phyloP scores from a whole-genome alignment of 2,797 vertebrate genomes.

The Siniperca obscura region DNA sequence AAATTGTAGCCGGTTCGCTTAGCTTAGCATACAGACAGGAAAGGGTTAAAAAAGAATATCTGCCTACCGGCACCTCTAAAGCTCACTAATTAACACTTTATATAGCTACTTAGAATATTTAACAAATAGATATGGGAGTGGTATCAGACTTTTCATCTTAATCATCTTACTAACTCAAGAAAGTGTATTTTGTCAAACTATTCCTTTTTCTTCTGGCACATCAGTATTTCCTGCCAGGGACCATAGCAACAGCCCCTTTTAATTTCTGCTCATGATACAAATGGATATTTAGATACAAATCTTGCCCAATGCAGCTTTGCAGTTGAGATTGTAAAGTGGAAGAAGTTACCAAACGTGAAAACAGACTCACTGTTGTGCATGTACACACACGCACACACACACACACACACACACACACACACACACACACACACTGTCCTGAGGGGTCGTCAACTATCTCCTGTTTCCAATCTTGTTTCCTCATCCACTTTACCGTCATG shows the following conservation, averaged over 20 bases:
- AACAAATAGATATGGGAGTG: background rate
- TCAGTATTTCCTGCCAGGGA: background rate
- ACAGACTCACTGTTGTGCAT: background rate
- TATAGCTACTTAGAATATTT: background rate
- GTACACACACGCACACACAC: background rate
- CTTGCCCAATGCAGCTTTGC: background rate
- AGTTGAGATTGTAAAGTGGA: background rate
- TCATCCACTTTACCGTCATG: slow-evolving; percentile 49
- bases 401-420: slow-evolving; percentile 4
- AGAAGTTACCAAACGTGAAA: slow-evolving; percentile 7
- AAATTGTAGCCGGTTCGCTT: too few species aligned
- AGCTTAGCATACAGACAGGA: background rate
- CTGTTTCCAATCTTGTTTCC: slow-evolving; percentile 58
- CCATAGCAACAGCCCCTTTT: background rate
- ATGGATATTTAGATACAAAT: background rate
- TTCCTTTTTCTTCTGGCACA: background rate
- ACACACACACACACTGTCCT: slow-evolving; percentile 30
- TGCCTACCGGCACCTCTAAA: background rate
- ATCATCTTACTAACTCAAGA: background rate
- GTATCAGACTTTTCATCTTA: background rate
- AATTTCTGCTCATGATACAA: background rate
- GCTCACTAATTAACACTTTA: background rate
- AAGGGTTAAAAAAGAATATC: too few species aligned
- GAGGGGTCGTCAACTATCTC: slow-evolving; percentile 41
- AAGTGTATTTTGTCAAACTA: background rate